Evolutionary conservation across 2,888 invertebrate species (phyloP), one percentile per base, ranked within the genome.

Genomic region (Amblyjoppa fuscipennis): DNA sequence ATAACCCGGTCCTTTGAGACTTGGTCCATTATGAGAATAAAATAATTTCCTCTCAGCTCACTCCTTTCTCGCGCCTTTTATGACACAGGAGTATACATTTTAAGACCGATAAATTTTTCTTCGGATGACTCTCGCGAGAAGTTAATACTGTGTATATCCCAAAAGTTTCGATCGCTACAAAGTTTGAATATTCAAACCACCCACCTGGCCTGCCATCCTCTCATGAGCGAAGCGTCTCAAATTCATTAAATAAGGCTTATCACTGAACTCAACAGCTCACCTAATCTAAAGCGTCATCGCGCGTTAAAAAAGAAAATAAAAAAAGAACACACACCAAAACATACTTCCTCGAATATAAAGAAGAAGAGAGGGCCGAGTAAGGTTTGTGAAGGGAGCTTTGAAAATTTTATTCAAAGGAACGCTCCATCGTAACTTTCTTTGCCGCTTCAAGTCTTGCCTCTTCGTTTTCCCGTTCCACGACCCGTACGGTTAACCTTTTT

Each of bases 401-500:
- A 20, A 64, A 68, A 74, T 34, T 76, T 73, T 82, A 77, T 71
- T 66, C 66, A 64, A 77, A 70, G 59, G 69, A 59, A 59, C 34
- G 51, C 74, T 61, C 38, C n/a, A 11, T 53, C 34, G 25, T 59
- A 51, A 49, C 69, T 69, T 69, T 75, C 53, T 53, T 59, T 45
- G 61, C n/a, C 25, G 45, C 59, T 66, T 64, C 45, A 64, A 81
- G 61, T 45, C 61, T 6, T 64, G 13, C 16, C 61, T 28, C 2
- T n/a, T 56, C 25, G 16, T 45, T 16, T 38, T 51, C 78, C 53
- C 49, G 59, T 85, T 85, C 59, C 16, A 25, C 20, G 51, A 78
- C 78, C 56, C 69, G 68, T 69, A 70, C 59, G 61, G 64, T 81
- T 77, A 74, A 78, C 77, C 76, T 68, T 71, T 80, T 64, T 68